Evolutionary conservation across 2,113 vertebrate genomes (phyloP), one percentile per base, ranked within the genome.

Genomic region (Myiopsitta monachus): DNA sequence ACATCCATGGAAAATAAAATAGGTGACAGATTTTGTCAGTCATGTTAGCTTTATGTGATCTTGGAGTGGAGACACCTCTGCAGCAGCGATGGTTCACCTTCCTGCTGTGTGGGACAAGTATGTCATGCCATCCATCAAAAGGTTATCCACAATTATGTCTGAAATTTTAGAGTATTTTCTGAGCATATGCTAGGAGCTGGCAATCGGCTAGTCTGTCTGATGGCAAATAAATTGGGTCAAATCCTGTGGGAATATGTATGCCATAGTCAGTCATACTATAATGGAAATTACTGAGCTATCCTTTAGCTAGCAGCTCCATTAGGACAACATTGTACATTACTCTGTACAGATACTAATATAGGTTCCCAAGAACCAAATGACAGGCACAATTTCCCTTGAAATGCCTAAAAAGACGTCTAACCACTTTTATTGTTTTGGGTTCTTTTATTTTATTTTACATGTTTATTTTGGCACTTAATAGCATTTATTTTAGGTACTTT

Each of bases 361-460:
- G 11, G n/a, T 54, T 5, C 5, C 15, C 7, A 28, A 31, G 2
- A 84, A 33, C 5, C 21, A 51, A 26, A 4, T 57, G 15, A 8
- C 11, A 69, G 49, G 16, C 5, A 74, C 4, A 64, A 30, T 47
- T 83, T 83, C 10, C 8, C 13, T 63, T 18, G 27, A 91, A 72
- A 81, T 51, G 6, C 26, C 33, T 70, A 69, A 2, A 11, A 74
- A 57, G 2, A 41, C 14, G 70, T 52, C 14, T 70, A 6, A 33
- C 11, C 54, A 4, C 46, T 76, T 61, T 16, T 38, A 36, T 6
- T 33, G 2, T n/a, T n/a, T n/a, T n/a, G 66, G 21, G 0, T 1
- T 14, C 13, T 23, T 24, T 49, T 49, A 19, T 67, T 39, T 28
- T 36, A 39, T 44, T 72, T 44, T 54, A 31, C 7, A 16, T 44